Evolutionary conservation across 2,113 vertebrate species (phyloP).

Genomic region (Enhydra lutris): DNA sequence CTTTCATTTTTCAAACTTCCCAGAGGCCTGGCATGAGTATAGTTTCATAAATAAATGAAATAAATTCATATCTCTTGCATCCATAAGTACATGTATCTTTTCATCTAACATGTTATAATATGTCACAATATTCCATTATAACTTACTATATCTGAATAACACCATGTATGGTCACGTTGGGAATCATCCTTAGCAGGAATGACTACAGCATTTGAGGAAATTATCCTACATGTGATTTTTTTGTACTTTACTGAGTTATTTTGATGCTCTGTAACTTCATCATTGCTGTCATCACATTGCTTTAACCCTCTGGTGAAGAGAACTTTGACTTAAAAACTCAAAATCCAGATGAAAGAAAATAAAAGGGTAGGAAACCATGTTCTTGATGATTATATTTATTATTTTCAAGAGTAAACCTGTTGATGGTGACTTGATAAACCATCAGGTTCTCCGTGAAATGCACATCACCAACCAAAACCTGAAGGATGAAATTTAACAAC

Average conservation of each 20-base stretch:
- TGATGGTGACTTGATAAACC: neutral
- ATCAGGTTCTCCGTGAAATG: neutral
- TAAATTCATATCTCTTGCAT: neutral
- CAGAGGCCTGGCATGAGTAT: neutral
- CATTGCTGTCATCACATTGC: neutral
- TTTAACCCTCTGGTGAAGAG: neutral
- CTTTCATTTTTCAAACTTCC: neutral
- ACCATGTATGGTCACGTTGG: neutral
- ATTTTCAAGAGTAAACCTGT: neutral
- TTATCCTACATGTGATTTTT: neutral
- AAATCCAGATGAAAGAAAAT: neutral
- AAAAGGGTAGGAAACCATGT: neutral
- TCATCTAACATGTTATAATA: neutral
- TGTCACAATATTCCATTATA: neutral
- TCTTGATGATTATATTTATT: neutral
- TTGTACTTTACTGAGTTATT: neutral
- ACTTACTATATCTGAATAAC: neutral
- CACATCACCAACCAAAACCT: neutral
- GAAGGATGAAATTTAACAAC: neutral
- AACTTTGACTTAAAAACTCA: neutral
- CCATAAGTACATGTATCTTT: neutral
- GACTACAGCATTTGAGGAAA: neutral
- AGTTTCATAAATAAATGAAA: constrained; percentile 7
- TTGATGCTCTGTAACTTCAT: neutral
- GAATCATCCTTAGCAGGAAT: neutral